phyloP scores from a whole-genome alignment of 1,140 invertebrate genomes.

The Idris sp. region DNA sequence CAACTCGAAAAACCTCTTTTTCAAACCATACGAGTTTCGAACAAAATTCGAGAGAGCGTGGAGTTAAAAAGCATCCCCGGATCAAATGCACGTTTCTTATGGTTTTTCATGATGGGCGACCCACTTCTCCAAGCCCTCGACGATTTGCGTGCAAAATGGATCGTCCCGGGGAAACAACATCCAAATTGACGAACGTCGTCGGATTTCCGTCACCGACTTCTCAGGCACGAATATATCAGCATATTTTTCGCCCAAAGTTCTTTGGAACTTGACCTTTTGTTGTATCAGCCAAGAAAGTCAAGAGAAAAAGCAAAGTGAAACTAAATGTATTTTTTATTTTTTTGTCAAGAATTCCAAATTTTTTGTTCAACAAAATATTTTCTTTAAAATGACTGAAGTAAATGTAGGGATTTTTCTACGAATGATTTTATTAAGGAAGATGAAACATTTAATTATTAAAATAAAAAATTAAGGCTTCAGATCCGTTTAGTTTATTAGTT shows the following conservation, averaged over 20 bases:
- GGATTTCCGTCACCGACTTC: constrained; percentile 54
- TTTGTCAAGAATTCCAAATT: too few species aligned
- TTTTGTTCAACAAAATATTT: too few species aligned
- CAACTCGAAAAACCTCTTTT: constrained; percentile 26
- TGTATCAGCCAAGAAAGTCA: too few species aligned
- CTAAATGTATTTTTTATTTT: too few species aligned
- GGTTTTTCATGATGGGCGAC: constrained; percentile 11
- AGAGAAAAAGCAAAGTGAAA: too few species aligned
- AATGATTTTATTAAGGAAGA: too few species aligned
- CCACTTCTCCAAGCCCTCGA: constrained; percentile 34
- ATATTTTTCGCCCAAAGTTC: constrained; percentile 53
- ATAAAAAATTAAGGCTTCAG: too few species aligned
- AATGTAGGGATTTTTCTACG: too few species aligned
- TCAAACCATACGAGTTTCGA: constrained; percentile 38
- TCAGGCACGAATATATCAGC: constrained; percentile 58
- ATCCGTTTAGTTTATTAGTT: too few species aligned
- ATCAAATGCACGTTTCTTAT: constrained; percentile 33
- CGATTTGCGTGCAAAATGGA: constrained; percentile 58
- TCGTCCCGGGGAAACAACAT: constrained; percentile 54
- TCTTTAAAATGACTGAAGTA: too few species aligned
- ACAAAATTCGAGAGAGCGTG: constrained; percentile 40
- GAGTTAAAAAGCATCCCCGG: constrained; percentile 44
- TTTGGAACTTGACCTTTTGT: constrained; percentile 61
- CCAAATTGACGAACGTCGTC: constrained; percentile 62
- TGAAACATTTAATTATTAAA: too few species aligned